These are phyloP conservation scores for Sinocyclocheilus anshuiensis DNA, from an alignment of 2,113 vertebrate genomes.

Conservation along the genomic window DNA sequence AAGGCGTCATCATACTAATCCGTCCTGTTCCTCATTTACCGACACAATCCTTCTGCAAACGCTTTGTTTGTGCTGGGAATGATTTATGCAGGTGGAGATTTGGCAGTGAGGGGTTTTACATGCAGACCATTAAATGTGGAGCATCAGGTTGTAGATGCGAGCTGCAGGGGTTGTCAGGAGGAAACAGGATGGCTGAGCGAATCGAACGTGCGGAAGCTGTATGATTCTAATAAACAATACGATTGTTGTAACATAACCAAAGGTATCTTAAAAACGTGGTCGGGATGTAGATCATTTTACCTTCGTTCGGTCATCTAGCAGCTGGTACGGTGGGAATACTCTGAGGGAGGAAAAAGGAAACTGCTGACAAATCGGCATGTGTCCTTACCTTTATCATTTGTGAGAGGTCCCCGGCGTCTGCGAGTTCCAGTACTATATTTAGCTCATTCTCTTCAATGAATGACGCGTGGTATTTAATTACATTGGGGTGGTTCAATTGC, in stretches of 20 bases:
- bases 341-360: neutral
- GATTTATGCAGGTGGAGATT: conserved; percentile 70
- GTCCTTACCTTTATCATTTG: conserved; percentile 95
- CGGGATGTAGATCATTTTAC: neutral
- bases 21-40: conserved; percentile 71
- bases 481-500: conserved; percentile 98
- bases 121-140: conserved; percentile 69
- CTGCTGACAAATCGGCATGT: conserved; percentile 28
- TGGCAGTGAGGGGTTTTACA: conserved; percentile 60
- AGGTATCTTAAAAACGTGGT: neutral
- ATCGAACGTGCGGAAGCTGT: neutral
- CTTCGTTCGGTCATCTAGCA: neutral
- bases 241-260: neutral
- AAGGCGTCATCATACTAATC: conserved; percentile 68
- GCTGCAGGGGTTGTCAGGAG: conserved; percentile 41
- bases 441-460: conserved; percentile 98
- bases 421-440: conserved; percentile 95
- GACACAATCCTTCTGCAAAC: conserved; percentile 17
- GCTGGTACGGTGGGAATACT: neutral
- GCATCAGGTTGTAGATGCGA: conserved; percentile 65
- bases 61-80: conserved; percentile 69
- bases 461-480: conserved; percentile 97
- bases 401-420: conserved; percentile 96
- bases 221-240: neutral
- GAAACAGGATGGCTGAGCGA: neutral